phyloP scores from a whole-genome alignment of 2,113 vertebrate genomes.

The Tylochromis polylepis region DNA sequence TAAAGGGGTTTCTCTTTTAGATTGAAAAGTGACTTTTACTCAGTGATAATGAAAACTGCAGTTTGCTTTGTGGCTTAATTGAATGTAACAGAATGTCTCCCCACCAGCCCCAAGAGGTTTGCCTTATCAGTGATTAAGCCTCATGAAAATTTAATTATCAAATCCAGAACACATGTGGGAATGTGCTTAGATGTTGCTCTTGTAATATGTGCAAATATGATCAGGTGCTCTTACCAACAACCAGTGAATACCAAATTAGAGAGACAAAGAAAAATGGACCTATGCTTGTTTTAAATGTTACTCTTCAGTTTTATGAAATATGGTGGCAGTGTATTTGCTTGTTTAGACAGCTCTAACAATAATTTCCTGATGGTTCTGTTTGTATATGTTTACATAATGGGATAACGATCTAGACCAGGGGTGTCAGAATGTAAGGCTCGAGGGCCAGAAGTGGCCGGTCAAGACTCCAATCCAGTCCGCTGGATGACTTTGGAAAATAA shows the following conservation, averaged over 20 bases:
- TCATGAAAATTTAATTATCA: not conserved
- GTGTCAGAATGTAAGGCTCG: not conserved
- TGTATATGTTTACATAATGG: not conserved
- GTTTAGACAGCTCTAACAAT: not conserved
- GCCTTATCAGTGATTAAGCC: not conserved
- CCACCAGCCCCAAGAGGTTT: conserved; percentile 6
- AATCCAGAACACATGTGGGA: not conserved
- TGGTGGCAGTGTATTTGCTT: not conserved
- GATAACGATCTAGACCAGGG: not conserved
- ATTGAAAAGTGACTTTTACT: not conserved
- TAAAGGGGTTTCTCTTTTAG: not conserved
- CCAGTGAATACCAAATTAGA: not conserved
- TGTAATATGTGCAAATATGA: not conserved
- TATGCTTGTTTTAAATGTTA: not conserved
- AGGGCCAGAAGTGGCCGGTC: not conserved
- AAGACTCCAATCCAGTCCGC: not conserved
- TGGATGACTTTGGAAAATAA: not conserved
- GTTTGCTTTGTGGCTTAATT: not conserved
- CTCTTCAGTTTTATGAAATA: not conserved
- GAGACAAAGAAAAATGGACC: not conserved
- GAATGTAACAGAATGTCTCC: conserved; percentile 12
- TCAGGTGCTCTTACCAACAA: not conserved
- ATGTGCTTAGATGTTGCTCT: not conserved
- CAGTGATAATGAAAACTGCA: not conserved
- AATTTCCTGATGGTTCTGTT: not conserved